These are phyloP conservation scores for Lucifuga dentata DNA, from an alignment of 2,113 vertebrate species.

Conservation along the genomic window DNA sequence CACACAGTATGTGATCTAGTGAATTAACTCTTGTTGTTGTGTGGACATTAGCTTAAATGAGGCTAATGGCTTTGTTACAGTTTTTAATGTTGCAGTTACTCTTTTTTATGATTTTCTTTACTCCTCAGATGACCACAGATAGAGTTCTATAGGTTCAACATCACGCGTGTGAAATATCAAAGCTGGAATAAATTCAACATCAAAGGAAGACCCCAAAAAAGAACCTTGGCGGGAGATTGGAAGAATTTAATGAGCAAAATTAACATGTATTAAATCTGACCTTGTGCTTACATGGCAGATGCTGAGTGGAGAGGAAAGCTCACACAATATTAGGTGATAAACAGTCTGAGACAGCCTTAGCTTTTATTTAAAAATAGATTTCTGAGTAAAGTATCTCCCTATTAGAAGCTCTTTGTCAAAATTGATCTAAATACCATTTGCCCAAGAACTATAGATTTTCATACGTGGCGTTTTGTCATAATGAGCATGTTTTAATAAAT, in stretches of 20 bases:
- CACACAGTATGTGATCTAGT: no score
- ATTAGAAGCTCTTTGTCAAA: slow-evolving; percentile 7
- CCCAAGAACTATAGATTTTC: not conserved
- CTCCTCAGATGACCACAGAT: slow-evolving; percentile 3
- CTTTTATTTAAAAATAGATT: not conserved
- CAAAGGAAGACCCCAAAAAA: slow-evolving; percentile 79
- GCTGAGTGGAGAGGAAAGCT: slow-evolving; percentile 67
- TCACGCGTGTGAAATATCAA: slow-evolving; percentile 66
- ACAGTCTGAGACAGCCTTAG: slow-evolving; percentile 6
- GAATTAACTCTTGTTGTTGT: not conserved
- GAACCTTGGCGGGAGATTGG: slow-evolving; percentile 79
- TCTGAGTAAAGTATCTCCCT: not conserved
- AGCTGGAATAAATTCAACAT: slow-evolving; percentile 82
- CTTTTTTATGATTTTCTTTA: not conserved
- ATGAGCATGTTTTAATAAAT: not conserved
- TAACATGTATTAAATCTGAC: slow-evolving; percentile 86
- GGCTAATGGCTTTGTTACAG: not conserved
- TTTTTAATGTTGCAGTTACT: slow-evolving; percentile 4
- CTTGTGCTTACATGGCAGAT: slow-evolving; percentile 81
- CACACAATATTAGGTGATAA: slow-evolving; percentile 48
- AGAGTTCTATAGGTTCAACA: slow-evolving; percentile 26
- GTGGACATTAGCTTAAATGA: not conserved
- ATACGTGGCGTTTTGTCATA: not conserved
- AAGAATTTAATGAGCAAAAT: slow-evolving; percentile 85
- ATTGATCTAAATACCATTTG: not conserved